Evolutionary conservation across 2,888 invertebrate species (phyloP).

Genomic region (Onchidella celtica): DNA sequence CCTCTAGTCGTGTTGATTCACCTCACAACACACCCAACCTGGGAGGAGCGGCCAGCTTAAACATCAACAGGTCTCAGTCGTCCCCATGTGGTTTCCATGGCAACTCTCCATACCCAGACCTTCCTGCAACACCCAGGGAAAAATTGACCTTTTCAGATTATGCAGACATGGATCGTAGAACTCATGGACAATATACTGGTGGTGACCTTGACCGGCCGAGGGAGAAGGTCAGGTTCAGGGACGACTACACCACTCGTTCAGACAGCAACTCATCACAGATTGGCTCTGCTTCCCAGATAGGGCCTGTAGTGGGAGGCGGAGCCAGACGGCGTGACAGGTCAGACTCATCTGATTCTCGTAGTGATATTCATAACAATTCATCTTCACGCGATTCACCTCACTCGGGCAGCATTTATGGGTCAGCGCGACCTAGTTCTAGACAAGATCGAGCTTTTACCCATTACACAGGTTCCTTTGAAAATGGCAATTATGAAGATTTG

Average conservation of each 20-base stretch:
- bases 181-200: neutral
- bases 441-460: conserved; percentile 7
- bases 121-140: conserved; percentile 26
- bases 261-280: conserved; percentile 47
- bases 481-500: conserved; percentile 20
- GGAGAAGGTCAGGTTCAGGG: neutral
- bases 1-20: conserved; percentile 27
- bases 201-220: neutral
- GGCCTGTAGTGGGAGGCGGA: neutral
- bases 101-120: conserved; percentile 37
- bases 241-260: conserved; percentile 39
- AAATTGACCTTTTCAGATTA: conserved; percentile 41
- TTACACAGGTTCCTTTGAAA: conserved; percentile 8
- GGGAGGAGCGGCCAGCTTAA: neutral
- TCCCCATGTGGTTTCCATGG: conserved; percentile 51
- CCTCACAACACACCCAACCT: conserved; percentile 15
- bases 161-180: conserved; percentile 36
- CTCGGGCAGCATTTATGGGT: conserved; percentile 7
- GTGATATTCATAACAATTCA: conserved; percentile 32
- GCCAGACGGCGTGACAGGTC: conserved; percentile 30
- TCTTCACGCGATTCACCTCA: conserved; percentile 31
- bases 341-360: conserved; percentile 44
- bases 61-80: conserved; percentile 25
- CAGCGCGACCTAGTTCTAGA: neutral
- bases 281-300: conserved; percentile 47